A percentile compares a stretch with the other conserved stretches of the same genome.
These are phyloP conservation scores for Zoanthus solanderi DNA, from an alignment of 92 coral and sea anemone species.

Conservation along the genomic window DNA sequence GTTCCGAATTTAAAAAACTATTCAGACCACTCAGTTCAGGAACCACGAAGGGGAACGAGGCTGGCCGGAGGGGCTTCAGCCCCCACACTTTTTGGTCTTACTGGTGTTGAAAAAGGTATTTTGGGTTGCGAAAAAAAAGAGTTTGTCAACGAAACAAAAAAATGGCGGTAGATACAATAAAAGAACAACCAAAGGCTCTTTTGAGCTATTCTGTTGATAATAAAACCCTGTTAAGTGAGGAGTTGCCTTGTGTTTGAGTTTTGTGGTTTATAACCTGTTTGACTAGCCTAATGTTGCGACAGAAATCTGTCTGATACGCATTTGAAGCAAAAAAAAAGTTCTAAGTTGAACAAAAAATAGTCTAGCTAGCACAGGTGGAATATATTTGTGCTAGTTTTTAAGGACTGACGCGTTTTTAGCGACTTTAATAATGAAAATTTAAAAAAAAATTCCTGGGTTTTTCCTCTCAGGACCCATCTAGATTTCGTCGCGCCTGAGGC, in stretches of 20 bases:
- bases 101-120: conserved; percentile 15
- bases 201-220: neutral
- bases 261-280: conserved; percentile 9
- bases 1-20: too few relatives aligned
- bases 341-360: neutral
- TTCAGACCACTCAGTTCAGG: too few relatives aligned
- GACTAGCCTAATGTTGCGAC: conserved; percentile 13
- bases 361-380: conserved; percentile 10
- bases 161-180: conserved; percentile 22
- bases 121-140: conserved; percentile 12
- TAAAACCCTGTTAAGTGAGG: conserved; percentile 23
- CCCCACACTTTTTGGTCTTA: conserved; percentile 19
- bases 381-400: conserved; percentile 8
- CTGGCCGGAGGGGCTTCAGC: conserved; percentile 14
- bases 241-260: conserved; percentile 22
- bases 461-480: neutral
- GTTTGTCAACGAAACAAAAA: conserved; percentile 15
- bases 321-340: conserved; percentile 11
- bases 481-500: neutral
- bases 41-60: neutral
- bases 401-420: neutral
- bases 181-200: conserved; percentile 8
- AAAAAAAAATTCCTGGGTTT: too few relatives aligned
- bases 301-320: neutral
- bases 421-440: neutral